A percentile compares a stretch with the other conserved stretches of the same genome.
phyloP scores from a whole-genome alignment of 35 echinoderm and acorn worm genomes.

The Strongylocentrotus purpuratus region DNA sequence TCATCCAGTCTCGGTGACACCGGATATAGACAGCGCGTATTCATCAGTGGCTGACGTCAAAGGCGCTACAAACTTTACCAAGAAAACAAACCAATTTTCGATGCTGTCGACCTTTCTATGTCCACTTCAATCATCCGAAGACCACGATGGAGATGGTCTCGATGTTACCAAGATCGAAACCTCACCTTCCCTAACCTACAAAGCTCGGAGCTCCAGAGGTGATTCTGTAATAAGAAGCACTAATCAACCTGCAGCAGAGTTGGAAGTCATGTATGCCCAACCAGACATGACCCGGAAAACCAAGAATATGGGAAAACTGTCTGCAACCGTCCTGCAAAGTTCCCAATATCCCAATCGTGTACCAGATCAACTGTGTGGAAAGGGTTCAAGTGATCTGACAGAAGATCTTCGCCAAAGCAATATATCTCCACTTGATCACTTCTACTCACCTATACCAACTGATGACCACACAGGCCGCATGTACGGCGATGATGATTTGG shows the following conservation, averaged over 20 bases:
- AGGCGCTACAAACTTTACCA: background rate
- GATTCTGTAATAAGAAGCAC: background rate
- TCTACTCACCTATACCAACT: background rate
- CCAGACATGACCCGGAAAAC: background rate
- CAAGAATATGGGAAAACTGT: background rate
- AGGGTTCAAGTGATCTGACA: background rate
- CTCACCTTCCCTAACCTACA: background rate
- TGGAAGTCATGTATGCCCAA: background rate
- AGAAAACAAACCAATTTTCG: background rate
- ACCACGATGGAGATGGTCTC: background rate
- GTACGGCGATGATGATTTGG: background rate
- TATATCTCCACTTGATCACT: background rate
- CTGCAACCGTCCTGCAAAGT: background rate
- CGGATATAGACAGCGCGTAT: background rate
- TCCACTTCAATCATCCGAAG: background rate
- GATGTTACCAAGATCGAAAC: background rate
- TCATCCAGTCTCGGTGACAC: background rate
- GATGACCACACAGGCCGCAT: background rate
- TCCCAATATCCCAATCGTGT: background rate
- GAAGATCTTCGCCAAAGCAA: background rate
- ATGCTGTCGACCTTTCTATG: background rate
- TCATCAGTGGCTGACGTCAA: background rate
- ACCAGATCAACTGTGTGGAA: background rate
- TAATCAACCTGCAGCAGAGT: background rate
- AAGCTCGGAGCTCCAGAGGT: background rate